Conservation (phyloP, 2,888 invertebrate genomes). For the Caenorhabditis angaria region DNA sequence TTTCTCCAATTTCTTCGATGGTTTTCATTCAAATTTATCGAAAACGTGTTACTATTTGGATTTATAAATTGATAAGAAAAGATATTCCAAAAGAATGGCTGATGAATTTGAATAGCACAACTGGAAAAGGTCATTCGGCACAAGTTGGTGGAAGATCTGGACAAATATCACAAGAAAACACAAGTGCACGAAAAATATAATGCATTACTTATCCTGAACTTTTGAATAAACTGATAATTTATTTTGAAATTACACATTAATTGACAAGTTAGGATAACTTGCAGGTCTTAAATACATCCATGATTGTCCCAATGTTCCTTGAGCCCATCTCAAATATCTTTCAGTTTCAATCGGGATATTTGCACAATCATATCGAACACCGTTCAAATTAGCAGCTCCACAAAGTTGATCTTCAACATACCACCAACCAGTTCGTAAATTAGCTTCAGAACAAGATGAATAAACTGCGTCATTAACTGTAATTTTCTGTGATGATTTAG, state of each 20-base stretch:
- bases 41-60: not conserved
- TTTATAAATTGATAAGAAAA: not conserved
- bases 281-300: conserved; percentile 52
- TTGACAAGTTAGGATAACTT: conserved; percentile 51
- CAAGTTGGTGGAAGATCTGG: too few species aligned
- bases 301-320: conserved; percentile 50
- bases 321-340: conserved; percentile 54
- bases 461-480: conserved; percentile 9
- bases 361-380: conserved; percentile 54
- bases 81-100: too few species aligned
- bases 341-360: conserved; percentile 46
- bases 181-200: not conserved
- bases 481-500: not conserved
- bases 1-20: conserved; percentile 21
- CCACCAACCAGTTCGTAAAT: conserved; percentile 64
- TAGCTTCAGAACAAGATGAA: conserved; percentile 51
- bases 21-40: conserved; percentile 10
- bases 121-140: too few species aligned
- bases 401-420: conserved; percentile 50
- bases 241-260: conserved; percentile 7
- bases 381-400: conserved; percentile 61
- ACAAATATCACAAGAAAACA: too few species aligned
- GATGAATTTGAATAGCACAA: too few species aligned
- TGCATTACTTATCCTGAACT: conserved; percentile 5
- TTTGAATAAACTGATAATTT: not conserved